A percentile compares a stretch with the other conserved stretches of the same genome.
Evolutionary conservation across 2,888 invertebrate genomes (phyloP).

Genomic region (Lithosia quadra): DNA sequence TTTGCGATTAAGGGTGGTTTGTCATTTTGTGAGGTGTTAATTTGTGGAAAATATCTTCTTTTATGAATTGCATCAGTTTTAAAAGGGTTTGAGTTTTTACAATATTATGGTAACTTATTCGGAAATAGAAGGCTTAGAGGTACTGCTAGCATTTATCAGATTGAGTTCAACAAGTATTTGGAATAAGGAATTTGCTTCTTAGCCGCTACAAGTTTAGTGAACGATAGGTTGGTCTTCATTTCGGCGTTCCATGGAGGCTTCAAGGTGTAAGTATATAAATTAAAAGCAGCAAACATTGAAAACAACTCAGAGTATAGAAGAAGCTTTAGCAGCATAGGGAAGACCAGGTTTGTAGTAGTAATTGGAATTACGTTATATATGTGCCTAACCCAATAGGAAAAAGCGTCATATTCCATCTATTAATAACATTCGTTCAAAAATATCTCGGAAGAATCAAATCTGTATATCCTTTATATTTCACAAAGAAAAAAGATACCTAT

Average conservation of each 20-base stretch:
- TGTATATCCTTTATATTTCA: not conserved
- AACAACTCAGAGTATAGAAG: too few species aligned
- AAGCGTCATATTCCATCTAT: too few species aligned
- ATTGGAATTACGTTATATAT: too few species aligned
- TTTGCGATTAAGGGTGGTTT: conserved; percentile 16
- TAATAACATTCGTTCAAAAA: not conserved
- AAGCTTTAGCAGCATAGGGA: too few species aligned
- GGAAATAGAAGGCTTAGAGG: not conserved
- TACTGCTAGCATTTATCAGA: too few species aligned
- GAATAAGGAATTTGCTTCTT: not conserved
- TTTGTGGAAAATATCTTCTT: conserved; percentile 21
- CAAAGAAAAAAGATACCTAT: not conserved
- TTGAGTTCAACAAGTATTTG: too few species aligned
- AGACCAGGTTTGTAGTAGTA: too few species aligned
- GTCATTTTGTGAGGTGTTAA: conserved; percentile 22
- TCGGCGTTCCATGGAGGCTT: too few species aligned
- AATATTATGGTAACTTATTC: not conserved
- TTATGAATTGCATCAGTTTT: not conserved
- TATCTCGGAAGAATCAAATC: not conserved
- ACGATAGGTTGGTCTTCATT: not conserved
- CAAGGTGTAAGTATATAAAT: too few species aligned
- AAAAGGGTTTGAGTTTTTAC: not conserved
- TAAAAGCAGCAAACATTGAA: too few species aligned
- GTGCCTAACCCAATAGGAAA: too few species aligned
- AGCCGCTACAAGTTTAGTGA: not conserved